Evolutionary conservation across 2,113 vertebrate species (phyloP).

Genomic region (Melozone crissalis): DNA sequence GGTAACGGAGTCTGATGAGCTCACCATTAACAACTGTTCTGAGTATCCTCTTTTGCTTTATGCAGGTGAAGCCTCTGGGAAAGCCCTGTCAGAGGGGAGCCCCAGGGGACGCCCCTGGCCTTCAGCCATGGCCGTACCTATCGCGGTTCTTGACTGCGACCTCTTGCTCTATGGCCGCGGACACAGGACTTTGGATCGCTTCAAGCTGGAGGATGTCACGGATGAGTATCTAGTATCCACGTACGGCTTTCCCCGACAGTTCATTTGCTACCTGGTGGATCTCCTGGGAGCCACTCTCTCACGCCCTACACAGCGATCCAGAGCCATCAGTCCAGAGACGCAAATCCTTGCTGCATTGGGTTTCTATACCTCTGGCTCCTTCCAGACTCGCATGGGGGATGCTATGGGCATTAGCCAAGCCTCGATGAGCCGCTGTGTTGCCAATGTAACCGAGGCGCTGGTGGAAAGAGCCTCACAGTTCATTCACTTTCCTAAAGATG

Average conservation of each 20-base stretch:
- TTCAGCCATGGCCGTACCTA: conserved; percentile 84
- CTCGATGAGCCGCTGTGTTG: conserved; percentile 96
- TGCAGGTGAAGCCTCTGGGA: neutral
- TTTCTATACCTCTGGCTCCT: conserved; percentile 96
- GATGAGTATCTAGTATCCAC: conserved; percentile 87
- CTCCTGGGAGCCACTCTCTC: conserved; percentile 84
- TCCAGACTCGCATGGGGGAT: conserved; percentile 96
- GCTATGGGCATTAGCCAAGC: conserved; percentile 97
- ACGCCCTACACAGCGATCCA: conserved; percentile 90
- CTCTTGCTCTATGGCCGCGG: conserved; percentile 92
- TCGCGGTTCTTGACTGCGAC: conserved; percentile 93
- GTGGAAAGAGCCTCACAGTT: conserved; percentile 90
- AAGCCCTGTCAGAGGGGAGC: neutral
- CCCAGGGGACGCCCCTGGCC: neutral
- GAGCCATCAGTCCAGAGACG: conserved; percentile 94
- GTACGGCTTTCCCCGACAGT: conserved; percentile 92
- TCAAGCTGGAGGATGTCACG: conserved; percentile 88
- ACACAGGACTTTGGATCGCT: conserved; percentile 91
- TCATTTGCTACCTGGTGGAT: conserved; percentile 92
- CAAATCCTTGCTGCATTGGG: conserved; percentile 95
- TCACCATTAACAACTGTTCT: neutral
- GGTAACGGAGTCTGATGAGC: neutral
- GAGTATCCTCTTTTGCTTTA: neutral
- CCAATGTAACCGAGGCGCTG: conserved; percentile 91
- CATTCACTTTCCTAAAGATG: conserved; percentile 83